Conservation (phyloP, 2,888 invertebrate genomes). For the Acanthoscelides obtectus region DNA sequence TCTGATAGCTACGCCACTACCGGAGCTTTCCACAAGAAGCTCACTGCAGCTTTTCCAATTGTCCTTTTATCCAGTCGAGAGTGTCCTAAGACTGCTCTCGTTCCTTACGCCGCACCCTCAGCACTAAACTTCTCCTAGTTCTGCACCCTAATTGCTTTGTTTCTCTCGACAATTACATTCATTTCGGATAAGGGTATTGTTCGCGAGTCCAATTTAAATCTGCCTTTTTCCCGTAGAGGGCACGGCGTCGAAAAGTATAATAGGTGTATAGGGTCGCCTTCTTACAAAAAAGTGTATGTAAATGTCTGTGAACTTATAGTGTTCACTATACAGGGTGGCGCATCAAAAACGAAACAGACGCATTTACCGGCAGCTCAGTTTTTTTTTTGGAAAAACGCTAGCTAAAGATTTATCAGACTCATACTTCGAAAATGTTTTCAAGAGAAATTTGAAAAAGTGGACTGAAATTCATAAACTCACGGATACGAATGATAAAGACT, state of each 20-base stretch:
- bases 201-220: conserved; percentile 38
- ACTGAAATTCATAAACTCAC: no score
- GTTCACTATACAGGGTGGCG: no score
- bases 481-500: no score
- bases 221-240: conserved; percentile 21
- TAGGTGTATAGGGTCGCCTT: background rate
- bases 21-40: background rate
- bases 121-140: conserved; percentile 8
- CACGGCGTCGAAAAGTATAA: background rate
- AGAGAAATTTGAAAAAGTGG: no score
- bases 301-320: no score
- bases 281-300: no score
- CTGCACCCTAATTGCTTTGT: conserved; percentile 32
- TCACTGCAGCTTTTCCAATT: background rate
- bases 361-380: no score
- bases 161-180: conserved; percentile 38
- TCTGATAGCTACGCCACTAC: background rate
- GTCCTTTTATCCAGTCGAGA: background rate
- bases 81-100: background rate
- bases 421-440: no score
- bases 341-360: no score
- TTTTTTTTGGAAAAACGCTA: no score
- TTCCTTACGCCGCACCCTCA: background rate
- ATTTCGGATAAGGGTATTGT: conserved; percentile 39
- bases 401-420: no score